Evolutionary conservation across 2,888 invertebrate species (phyloP).

Genomic region (Aspidiotus rigidus): DNA sequence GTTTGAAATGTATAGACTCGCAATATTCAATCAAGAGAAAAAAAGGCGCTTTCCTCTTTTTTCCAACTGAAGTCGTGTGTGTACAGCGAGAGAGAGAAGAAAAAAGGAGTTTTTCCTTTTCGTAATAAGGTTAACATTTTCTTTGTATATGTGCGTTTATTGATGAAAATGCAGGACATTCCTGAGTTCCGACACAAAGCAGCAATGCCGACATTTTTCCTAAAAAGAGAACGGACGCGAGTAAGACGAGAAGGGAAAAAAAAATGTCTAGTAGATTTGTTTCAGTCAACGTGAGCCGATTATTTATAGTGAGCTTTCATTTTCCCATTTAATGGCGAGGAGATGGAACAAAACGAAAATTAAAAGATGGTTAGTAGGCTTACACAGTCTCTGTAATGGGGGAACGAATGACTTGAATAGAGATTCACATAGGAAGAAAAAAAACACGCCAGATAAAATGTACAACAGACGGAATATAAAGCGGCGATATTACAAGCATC

Average conservation of each 20-base stretch:
- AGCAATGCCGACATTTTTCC: background rate
- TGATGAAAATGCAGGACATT: conserved; percentile 5
- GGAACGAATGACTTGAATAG: too few species aligned
- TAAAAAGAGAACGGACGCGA: background rate
- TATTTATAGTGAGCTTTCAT: conserved; percentile 12
- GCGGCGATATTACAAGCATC: too few species aligned
- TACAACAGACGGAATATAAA: too few species aligned
- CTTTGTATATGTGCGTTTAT: background rate
- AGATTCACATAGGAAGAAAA: too few species aligned
- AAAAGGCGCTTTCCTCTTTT: too few species aligned
- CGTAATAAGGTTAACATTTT: conserved; percentile 5
- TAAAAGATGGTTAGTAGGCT: too few species aligned
- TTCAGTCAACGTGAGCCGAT: conserved; percentile 14
- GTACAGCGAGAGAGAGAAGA: background rate
- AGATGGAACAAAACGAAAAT: background rate
- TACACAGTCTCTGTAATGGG: too few species aligned
- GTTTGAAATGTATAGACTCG: too few species aligned
- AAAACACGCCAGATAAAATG: too few species aligned
- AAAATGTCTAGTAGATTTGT: conserved; percentile 3
- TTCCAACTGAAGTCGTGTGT: background rate
- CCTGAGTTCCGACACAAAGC: too few species aligned
- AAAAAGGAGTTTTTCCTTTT: background rate
- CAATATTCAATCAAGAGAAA: too few species aligned
- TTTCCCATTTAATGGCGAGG: background rate
- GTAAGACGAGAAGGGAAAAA: background rate